Evolutionary conservation across 2,888 invertebrate genomes (phyloP).

Genomic region (Epinotia brunnichana): DNA sequence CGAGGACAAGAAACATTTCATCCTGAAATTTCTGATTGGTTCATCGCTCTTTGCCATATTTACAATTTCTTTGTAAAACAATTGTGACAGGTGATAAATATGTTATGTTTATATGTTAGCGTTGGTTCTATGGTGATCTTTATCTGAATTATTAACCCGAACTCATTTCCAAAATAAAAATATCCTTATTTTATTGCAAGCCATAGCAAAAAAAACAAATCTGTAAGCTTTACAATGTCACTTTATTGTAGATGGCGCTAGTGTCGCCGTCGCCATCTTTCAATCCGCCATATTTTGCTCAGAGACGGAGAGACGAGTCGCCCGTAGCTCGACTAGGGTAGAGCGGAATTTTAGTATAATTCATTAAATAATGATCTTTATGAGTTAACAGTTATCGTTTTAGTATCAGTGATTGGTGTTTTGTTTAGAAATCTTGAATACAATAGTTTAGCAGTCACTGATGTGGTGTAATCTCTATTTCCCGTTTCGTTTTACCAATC

Average conservation of each 20-base stretch:
- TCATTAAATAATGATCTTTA: slow-evolving; percentile 74
- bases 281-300: slow-evolving; percentile 81
- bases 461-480: slow-evolving; percentile 73
- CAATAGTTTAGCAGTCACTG: slow-evolving; percentile 58
- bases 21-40: not conserved
- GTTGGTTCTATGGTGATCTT: too few relatives aligned
- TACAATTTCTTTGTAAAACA: not conserved
- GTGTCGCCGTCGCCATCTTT: slow-evolving; percentile 72
- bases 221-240: slow-evolving; percentile 43
- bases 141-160: not conserved
- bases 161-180: not conserved
- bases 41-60: not conserved
- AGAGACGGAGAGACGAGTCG: slow-evolving; percentile 67
- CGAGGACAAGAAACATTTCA: not conserved
- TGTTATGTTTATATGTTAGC: not conserved
- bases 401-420: slow-evolving; percentile 74
- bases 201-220: slow-evolving; percentile 48
- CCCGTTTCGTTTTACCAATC: slow-evolving; percentile 79
- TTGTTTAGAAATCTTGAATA: slow-evolving; percentile 60
- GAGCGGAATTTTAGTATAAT: slow-evolving; percentile 71
- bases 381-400: slow-evolving; percentile 69
- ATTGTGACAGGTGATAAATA: not conserved
- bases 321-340: slow-evolving; percentile 72
- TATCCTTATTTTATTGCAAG: slow-evolving; percentile 12
- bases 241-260: slow-evolving; percentile 63